Evolutionary conservation across 1,140 invertebrate species (phyloP).

Genomic region (Drosophila nigrodunni): DNA sequence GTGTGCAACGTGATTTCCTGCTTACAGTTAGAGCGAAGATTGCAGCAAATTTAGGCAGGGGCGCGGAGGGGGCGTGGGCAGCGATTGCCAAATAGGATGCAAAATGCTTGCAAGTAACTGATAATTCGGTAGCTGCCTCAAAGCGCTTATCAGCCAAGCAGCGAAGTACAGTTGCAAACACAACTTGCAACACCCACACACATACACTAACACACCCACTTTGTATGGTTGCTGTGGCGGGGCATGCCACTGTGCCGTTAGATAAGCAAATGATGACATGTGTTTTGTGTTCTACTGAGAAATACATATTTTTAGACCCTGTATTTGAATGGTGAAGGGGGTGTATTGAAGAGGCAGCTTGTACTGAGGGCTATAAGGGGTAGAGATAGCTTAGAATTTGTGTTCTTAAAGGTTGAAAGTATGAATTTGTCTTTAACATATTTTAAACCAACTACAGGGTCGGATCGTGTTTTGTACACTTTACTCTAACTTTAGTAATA

Average conservation of each 20-base stretch:
- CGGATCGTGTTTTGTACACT: background rate
- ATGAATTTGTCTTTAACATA: too few species aligned
- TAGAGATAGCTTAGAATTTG: too few species aligned
- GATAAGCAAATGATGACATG: slow-evolving; percentile 39
- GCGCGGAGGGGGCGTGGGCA: background rate
- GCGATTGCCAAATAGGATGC: slow-evolving; percentile 65
- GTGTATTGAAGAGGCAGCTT: too few species aligned
- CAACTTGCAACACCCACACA: background rate
- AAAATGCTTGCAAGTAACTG: slow-evolving; percentile 83
- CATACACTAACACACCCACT: too few species aligned
- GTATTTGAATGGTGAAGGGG: too few species aligned
- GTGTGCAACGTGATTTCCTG: slow-evolving; percentile 75
- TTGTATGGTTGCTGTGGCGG: background rate
- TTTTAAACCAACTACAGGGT: too few species aligned
- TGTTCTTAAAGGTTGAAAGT: too few species aligned
- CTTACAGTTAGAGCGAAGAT: slow-evolving; percentile 22
- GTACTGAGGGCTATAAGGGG: too few species aligned
- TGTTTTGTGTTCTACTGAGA: slow-evolving; percentile 3
- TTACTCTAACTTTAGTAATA: background rate
- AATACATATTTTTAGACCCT: background rate
- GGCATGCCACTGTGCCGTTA: slow-evolving; percentile 31
- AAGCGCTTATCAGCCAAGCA: slow-evolving; percentile 27
- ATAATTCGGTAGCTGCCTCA: slow-evolving; percentile 57
- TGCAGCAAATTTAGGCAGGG: background rate
- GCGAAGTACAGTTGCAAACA: background rate